Base-by-base conservation (phyloP, 37 sponge, comb jelly and placozoan species). In the Diacarnus erythraeanus region DNA sequence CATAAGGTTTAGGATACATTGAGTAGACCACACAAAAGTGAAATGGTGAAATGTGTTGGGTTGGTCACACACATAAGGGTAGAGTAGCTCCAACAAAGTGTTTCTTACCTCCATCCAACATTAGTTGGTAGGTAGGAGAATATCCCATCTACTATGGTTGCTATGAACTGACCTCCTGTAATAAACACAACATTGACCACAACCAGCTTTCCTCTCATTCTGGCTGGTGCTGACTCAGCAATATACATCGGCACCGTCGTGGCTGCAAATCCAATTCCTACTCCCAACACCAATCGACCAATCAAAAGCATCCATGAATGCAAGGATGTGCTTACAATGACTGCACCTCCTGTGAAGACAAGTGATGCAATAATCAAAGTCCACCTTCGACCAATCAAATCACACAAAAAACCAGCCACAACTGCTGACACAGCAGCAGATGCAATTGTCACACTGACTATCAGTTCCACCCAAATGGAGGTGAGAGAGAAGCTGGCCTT, bases 181-280 rank as follows among this genome's bases (percentile, higher is more conserved):
- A 94, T 80, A 43, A 90, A 90, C 78, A 80, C 8, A 26, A 58
- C 80, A 63, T 94, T 87, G 38, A 90, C 72, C 33, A 90, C 86
- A n/a, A 97, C 90, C 57, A 97, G 68, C 41, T 79, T 93, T 29
- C 97, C 97, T 41, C 97, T 71, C 78, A 91, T 83, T 25, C 64
- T 51, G 5, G 85, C 77, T n/a, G 97, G 97, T 3, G 94, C 89
- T n/a, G 74, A 76, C 87, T 94, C 95, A 39, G 92, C 85, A 22
- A 94, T 90, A 76, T 88, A 94, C 80, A 91, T 74, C 0, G 95
- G 95, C 6, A 85, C 86, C 6, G 92, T 82, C 95, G 91, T 94
- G 57, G 95, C 90, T 1, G 95, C 89, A 0, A 91, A 59, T 9
- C 95, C 92, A 23, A 94, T 84, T 4, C 92, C 97, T 6, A 93